Evolutionary conservation across 2,888 invertebrate species (phyloP).

Genomic region (Cephus spinipes): DNA sequence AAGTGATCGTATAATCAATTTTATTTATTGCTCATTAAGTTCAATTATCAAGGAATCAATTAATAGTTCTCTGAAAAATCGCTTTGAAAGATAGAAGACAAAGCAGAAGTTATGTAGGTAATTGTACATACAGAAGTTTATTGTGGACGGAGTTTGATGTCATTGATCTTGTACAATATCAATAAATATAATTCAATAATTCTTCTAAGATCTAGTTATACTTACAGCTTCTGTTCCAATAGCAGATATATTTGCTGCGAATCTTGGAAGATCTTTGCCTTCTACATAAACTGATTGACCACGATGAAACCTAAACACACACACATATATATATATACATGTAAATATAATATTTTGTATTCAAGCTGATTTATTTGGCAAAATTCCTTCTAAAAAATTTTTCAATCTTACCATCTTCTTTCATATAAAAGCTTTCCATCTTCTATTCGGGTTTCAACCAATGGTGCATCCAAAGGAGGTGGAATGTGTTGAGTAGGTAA

Average conservation of each 20-base stretch:
- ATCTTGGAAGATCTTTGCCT: constrained; percentile 86
- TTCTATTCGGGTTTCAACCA: constrained; percentile 89
- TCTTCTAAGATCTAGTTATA: constrained; percentile 22
- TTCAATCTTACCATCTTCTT: constrained; percentile 79
- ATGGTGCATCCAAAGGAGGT: constrained; percentile 65
- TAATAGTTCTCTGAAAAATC: too few species aligned
- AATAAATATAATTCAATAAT: neutral
- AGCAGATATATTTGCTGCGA: constrained; percentile 90
- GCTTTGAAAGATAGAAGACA: too few species aligned
- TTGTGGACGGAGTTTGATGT: neutral
- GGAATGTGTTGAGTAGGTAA: constrained; percentile 59
- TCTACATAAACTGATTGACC: constrained; percentile 94
- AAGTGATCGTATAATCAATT: constrained; percentile 42
- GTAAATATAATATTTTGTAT: neutral
- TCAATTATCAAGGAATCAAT: too few species aligned
- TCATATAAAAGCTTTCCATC: constrained; percentile 95
- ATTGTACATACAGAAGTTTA: too few species aligned
- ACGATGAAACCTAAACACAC: constrained; percentile 79
- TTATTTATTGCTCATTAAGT: neutral
- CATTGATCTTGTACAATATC: neutral
- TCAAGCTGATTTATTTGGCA: neutral
- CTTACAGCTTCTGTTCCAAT: constrained; percentile 90
- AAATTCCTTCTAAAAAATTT: neutral
- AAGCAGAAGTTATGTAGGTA: too few species aligned
- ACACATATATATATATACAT: neutral